Conservation (phyloP, 2,113 vertebrate species). For the Bolborhynchus lineola region DNA sequence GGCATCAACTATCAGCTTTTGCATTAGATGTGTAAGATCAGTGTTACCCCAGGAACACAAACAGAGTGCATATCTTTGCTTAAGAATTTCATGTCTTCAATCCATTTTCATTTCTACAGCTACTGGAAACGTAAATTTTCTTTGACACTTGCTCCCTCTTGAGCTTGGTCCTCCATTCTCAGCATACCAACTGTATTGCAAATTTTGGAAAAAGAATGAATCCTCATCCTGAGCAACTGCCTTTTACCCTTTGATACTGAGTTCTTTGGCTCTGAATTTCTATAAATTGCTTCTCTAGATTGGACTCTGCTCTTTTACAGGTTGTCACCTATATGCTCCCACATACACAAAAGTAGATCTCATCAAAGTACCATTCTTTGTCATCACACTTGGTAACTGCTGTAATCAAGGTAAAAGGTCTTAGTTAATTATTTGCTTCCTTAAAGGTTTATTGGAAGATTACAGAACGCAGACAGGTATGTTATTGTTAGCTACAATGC, state of each 20-base stretch:
- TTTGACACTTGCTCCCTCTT: neutral
- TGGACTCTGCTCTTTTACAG: neutral
- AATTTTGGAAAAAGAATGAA: neutral
- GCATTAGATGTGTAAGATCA: neutral
- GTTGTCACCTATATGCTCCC: neutral
- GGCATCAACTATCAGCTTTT: neutral
- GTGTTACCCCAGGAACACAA: neutral
- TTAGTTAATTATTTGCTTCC: constrained; percentile 13
- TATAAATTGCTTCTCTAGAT: neutral
- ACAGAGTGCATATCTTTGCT: neutral
- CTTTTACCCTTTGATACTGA: neutral
- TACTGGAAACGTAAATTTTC: neutral
- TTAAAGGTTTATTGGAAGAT: neutral
- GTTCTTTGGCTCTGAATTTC: neutral
- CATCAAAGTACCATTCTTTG: neutral
- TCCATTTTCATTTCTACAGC: neutral
- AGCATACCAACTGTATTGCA: neutral
- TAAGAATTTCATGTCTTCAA: neutral
- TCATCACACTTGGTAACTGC: neutral
- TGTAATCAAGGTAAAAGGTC: neutral
- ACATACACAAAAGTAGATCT: neutral
- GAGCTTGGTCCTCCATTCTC: neutral
- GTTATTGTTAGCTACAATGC: neutral
- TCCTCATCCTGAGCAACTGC: neutral
- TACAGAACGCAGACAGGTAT: neutral